phyloP scores from a whole-genome alignment of 2,797 vertebrate species.

The Phyllotis vaccarum region DNA sequence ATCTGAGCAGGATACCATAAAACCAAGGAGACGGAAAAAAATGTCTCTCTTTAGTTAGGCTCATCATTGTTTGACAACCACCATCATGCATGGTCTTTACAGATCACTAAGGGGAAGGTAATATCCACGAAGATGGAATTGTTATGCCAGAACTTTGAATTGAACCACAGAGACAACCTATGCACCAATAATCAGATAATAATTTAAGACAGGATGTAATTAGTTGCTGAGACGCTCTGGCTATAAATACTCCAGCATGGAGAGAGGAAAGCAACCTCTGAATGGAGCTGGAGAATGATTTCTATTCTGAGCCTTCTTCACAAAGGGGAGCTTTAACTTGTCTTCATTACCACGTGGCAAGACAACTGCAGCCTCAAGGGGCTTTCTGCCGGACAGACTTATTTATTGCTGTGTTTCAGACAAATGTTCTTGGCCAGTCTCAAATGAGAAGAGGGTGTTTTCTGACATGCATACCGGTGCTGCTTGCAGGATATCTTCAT shows the following conservation, averaged over 20 bases:
- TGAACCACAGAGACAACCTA: slow-evolving; percentile 46
- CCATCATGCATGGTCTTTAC: background rate
- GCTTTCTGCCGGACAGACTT: background rate
- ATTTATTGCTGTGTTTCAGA: background rate
- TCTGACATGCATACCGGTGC: background rate
- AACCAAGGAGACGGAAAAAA: background rate
- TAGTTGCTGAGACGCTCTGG: slow-evolving; percentile 32
- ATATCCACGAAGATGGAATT: slow-evolving; percentile 32
- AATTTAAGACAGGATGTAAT: slow-evolving; percentile 60
- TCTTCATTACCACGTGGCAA: slow-evolving; percentile 30
- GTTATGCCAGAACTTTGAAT: slow-evolving; percentile 14
- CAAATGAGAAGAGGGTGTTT: slow-evolving; percentile 10
- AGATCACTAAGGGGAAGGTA: slow-evolving; percentile 30
- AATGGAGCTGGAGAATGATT: slow-evolving; percentile 42
- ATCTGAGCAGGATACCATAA: background rate
- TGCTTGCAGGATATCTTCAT: slow-evolving; percentile 3
- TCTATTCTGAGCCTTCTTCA: slow-evolving; percentile 38
- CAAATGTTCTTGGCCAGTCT: background rate
- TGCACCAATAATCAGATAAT: slow-evolving; percentile 52
- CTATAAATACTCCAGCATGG: slow-evolving; percentile 48
- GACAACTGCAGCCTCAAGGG: background rate
- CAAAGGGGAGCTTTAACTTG: slow-evolving; percentile 44
- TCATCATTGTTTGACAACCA: background rate
- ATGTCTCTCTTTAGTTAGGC: background rate
- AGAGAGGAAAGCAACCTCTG: slow-evolving; percentile 2